A percentile compares a stretch with the other conserved stretches of the same genome.
Conservation (phyloP, 2,797 vertebrate genomes). For the Alectoris magna region DNA sequence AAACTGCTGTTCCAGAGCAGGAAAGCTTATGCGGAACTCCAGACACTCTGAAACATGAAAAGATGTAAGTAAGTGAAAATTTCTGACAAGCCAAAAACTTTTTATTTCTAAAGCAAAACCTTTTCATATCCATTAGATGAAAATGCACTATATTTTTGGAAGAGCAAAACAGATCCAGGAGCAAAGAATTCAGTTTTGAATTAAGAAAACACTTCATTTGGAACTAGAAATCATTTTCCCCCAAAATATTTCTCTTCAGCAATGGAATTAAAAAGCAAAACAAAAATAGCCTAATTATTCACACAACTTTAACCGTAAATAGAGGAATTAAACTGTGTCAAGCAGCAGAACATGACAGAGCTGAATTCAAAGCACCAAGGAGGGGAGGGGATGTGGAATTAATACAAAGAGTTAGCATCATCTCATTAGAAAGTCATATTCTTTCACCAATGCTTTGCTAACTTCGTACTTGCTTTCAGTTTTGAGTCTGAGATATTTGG, state of each 20-base stretch:
- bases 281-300: constrained; percentile 1
- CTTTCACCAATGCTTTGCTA: neutral
- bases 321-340: neutral
- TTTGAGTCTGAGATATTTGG: neutral
- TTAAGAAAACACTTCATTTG: neutral
- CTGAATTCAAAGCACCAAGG: neutral
- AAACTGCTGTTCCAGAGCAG: neutral
- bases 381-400: neutral
- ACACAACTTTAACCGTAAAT: neutral
- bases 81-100: neutral
- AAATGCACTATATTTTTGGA: neutral
- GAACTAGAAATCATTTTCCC: neutral
- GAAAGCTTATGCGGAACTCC: neutral
- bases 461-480: neutral
- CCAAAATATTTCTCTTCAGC: neutral
- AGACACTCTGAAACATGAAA: neutral
- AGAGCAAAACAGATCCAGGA: neutral
- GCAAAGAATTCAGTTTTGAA: neutral
- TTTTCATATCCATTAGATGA: neutral
- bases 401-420: neutral
- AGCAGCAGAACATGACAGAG: neutral
- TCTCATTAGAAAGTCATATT: neutral
- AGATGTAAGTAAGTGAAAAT: neutral
- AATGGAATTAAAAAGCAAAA: neutral
- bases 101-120: neutral